These are phyloP conservation scores for Daphoenositta chrysoptera DNA, from an alignment of 2,113 vertebrate genomes.

Conservation along the genomic window DNA sequence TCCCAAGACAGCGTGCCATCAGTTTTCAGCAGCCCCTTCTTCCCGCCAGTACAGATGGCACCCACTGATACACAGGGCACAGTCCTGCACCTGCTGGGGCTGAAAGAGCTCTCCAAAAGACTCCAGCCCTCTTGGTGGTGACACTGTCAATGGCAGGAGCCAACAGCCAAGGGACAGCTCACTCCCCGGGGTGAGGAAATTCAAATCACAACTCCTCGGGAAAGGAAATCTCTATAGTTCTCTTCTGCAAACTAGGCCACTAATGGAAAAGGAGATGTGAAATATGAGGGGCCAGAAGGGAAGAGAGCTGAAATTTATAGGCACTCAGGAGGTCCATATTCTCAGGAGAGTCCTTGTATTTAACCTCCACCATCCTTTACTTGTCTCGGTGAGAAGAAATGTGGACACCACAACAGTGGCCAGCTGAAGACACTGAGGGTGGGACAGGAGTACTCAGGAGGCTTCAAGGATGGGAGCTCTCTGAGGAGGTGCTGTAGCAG, in stretches of 20 bases:
- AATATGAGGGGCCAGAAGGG: not conserved
- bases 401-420: fast-evolving
- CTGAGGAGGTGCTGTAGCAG: not conserved
- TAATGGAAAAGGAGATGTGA: not conserved
- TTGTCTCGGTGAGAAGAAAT: not conserved
- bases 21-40: not conserved
- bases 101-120: not conserved
- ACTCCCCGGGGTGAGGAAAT: fast-evolving
- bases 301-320: not conserved
- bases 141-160: not conserved
- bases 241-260: not conserved
- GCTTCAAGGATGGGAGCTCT: not conserved
- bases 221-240: not conserved
- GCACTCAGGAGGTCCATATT: not conserved
- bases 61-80: fast-evolving
- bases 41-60: not conserved
- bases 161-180: not conserved
- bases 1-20: too few relatives aligned
- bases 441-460: not conserved
- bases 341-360: not conserved
- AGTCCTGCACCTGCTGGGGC: not conserved
- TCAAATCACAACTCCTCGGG: not conserved
- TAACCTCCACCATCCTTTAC: not conserved
- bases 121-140: not conserved
- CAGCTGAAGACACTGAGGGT: not conserved